Evolutionary conservation across 2,113 vertebrate species (phyloP).

Genomic region (Lathamus discolor): DNA sequence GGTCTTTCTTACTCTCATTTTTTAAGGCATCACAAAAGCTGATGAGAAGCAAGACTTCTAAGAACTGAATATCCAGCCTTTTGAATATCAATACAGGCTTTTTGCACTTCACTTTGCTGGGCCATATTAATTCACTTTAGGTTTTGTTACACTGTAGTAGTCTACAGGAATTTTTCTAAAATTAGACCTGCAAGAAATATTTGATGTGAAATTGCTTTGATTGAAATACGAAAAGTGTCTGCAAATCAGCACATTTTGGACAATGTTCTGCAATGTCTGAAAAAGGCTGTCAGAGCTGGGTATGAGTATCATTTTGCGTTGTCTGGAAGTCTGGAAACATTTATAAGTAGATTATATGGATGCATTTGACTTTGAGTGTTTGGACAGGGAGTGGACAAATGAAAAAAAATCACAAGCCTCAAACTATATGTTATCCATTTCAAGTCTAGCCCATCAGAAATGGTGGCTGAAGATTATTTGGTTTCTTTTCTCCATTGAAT

Average conservation of each 20-base stretch:
- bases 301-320: constrained; percentile 34
- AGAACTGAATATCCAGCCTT: neutral
- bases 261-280: neutral
- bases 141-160: neutral
- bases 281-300: constrained; percentile 3
- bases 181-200: constrained; percentile 21
- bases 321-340: constrained; percentile 46
- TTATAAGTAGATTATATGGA: constrained; percentile 29
- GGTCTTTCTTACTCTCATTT: neutral
- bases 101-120: neutral
- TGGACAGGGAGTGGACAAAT: neutral
- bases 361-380: constrained; percentile 7
- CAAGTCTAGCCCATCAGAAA: neutral
- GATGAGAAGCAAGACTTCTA: neutral
- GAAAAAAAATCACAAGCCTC: neutral
- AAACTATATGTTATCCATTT: neutral
- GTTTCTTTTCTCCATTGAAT: neutral
- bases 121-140: neutral
- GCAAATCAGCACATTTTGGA: constrained; percentile 7
- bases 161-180: constrained; percentile 18
- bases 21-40: neutral
- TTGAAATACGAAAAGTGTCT: constrained; percentile 14
- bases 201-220: constrained; percentile 34
- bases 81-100: neutral
- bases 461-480: neutral